Percentiles rank a stretch among this genome's conserved stretches.
These are phyloP conservation scores for Ancistrus triradiatus DNA, from an alignment of 2,113 vertebrate genomes.

Conservation along the genomic window DNA sequence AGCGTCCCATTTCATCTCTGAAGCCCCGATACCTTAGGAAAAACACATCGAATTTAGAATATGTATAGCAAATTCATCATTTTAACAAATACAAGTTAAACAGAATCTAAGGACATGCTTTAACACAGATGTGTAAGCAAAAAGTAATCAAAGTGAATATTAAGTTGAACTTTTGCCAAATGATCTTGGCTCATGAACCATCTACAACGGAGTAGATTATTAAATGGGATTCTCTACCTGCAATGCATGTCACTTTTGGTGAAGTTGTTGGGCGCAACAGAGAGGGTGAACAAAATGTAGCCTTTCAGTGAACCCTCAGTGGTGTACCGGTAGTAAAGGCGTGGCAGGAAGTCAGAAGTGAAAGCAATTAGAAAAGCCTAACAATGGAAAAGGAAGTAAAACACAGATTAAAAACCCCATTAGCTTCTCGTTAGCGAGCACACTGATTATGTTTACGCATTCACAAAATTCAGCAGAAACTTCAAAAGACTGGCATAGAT, in stretches of 20 bases:
- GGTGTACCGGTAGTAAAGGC: conserved; percentile 64
- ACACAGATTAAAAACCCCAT: neutral
- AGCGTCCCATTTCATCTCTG: conserved; percentile 60
- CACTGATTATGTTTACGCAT: conserved; percentile 17
- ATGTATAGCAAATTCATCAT: neutral
- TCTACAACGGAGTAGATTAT: too few relatives aligned
- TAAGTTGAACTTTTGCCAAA: too few relatives aligned
- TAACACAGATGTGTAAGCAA: too few relatives aligned
- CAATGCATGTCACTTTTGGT: conserved; percentile 55
- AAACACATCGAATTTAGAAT: neutral
- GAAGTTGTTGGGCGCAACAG: conserved; percentile 61
- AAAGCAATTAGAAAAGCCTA: conserved; percentile 77
- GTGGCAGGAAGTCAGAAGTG: conserved; percentile 70
- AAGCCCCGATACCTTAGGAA: conserved; percentile 67
- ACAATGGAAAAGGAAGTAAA: conserved; percentile 6
- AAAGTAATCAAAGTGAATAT: too few relatives aligned
- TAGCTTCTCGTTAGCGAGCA: neutral
- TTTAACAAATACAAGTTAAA: neutral
- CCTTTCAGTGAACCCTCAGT: conserved; percentile 57
- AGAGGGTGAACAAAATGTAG: conserved; percentile 67
- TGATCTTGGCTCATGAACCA: too few relatives aligned
- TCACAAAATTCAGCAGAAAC: neutral
- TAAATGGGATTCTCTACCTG: conserved; percentile 56
- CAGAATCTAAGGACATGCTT: too few relatives aligned
- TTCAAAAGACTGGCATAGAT: neutral